Percentiles rank a stretch among this genome's conserved stretches.
phyloP scores from a whole-genome alignment of 2,888 invertebrate genomes.

The Drosophila greeni region DNA sequence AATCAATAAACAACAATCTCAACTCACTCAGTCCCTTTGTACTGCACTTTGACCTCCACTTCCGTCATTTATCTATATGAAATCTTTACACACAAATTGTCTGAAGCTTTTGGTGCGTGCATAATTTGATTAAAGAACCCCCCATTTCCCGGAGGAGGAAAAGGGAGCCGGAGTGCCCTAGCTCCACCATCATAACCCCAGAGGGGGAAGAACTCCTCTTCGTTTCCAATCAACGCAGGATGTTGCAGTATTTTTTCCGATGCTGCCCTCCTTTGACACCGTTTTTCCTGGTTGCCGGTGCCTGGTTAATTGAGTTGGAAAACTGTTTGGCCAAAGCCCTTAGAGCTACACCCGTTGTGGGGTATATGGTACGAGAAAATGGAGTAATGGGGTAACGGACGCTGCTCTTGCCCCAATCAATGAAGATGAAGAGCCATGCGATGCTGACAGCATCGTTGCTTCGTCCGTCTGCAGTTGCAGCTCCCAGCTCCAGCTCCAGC shows the following conservation, averaged over 20 bases:
- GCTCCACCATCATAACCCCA: conserved; percentile 3
- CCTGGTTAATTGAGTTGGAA: conserved; percentile 61
- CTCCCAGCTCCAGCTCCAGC: too few relatives aligned
- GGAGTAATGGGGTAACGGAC: not conserved
- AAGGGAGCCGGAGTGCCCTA: not conserved
- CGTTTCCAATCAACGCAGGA: conserved; percentile 40
- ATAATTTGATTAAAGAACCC: conserved; percentile 51
- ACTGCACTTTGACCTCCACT: conserved; percentile 14
- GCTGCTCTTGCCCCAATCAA: conserved; percentile 33
- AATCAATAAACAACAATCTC: conserved; percentile 10
- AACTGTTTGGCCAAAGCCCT: conserved; percentile 33
- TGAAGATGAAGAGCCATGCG: conserved; percentile 16
- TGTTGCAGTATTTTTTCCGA: conserved; percentile 34
- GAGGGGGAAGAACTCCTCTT: conserved; percentile 26
- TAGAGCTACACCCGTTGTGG: not conserved
- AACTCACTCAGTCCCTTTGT: conserved; percentile 2
- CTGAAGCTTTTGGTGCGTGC: conserved; percentile 36
- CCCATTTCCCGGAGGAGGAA: not conserved
- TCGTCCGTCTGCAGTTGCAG: conserved; percentile 30
- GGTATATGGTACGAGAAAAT: conserved; percentile 3
- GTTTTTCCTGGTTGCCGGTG: conserved; percentile 27
- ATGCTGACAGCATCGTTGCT: conserved; percentile 26
- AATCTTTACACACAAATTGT: conserved; percentile 35
- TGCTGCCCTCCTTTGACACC: conserved; percentile 30
- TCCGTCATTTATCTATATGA: conserved; percentile 11